A percentile compares a stretch with the other conserved stretches of the same genome.
These are phyloP conservation scores for Melanotus villosus DNA, from an alignment of 2,888 invertebrate species.

Conservation along the genomic window DNA sequence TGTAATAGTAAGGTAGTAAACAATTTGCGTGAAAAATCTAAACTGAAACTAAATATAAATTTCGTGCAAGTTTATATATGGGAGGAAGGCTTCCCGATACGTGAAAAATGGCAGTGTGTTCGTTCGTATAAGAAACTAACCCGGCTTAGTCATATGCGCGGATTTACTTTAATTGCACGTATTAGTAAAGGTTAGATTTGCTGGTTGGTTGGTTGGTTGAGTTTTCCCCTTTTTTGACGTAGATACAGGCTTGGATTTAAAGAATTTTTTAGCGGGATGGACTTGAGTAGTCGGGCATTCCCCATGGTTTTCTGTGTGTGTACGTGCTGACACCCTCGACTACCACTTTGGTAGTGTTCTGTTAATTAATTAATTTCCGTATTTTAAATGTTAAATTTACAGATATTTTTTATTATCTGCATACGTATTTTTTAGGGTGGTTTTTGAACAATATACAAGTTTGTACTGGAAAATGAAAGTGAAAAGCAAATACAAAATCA, in stretches of 20 bases:
- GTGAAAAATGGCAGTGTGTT: not conserved
- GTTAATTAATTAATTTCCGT: too few species aligned
- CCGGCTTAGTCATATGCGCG: slow-evolving; percentile 11
- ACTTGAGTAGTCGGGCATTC: slow-evolving; percentile 4
- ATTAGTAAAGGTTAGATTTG: not conserved
- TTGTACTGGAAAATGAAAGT: too few species aligned
- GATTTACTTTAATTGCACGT: slow-evolving; percentile 18
- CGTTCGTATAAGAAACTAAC: slow-evolving; percentile 3
- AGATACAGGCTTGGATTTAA: not conserved
- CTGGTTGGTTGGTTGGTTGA: too few species aligned
- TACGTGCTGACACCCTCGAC: not conserved
- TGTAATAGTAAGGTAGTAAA: too few species aligned
- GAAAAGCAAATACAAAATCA: too few species aligned
- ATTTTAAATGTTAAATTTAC: too few species aligned
- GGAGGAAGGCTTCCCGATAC: not conserved
- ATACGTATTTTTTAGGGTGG: too few species aligned
- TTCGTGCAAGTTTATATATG: slow-evolving; percentile 5
- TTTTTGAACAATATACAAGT: too few species aligned
- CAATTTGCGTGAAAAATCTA: too few species aligned
- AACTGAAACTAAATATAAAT: not conserved
- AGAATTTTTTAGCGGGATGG: not conserved
- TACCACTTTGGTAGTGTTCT: too few species aligned
- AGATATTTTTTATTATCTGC: too few species aligned
- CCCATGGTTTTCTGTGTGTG: not conserved
- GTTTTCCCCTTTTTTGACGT: slow-evolving; percentile 15